phyloP scores from a whole-genome alignment of 2,113 vertebrate genomes.

The Callaeas wilsoni region DNA sequence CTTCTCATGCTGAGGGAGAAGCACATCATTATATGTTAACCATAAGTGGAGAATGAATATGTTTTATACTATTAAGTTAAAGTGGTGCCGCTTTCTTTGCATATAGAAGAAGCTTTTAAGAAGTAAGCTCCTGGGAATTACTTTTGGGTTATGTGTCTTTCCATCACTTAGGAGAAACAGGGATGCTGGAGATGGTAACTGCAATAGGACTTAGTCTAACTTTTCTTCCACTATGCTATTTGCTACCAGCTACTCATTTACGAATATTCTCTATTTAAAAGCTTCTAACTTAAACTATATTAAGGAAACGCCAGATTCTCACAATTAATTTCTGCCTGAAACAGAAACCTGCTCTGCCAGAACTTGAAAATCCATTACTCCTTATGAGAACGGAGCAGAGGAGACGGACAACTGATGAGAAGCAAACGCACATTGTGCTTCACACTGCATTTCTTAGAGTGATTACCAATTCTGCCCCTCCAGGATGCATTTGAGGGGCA shows the following conservation, averaged over 20 bases:
- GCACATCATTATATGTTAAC: background rate
- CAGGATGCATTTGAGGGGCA: no score
- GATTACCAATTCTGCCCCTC: background rate
- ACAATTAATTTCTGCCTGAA: background rate
- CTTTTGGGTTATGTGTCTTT: background rate
- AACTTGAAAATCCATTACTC: background rate
- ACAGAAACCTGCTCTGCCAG: background rate
- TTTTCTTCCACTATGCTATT: background rate
- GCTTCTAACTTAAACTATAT: no score
- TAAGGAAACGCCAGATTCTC: background rate
- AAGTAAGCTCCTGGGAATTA: background rate
- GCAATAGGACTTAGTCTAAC: background rate
- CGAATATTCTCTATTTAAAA: background rate
- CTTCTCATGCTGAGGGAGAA: background rate
- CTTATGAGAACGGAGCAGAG: background rate
- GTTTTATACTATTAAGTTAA: background rate
- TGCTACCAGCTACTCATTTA: background rate
- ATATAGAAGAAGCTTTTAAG: background rate
- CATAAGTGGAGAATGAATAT: background rate
- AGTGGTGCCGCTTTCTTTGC: background rate
- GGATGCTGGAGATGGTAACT: background rate
- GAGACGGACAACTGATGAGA: background rate
- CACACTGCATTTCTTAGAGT: background rate
- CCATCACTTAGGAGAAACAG: background rate
- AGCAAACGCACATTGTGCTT: rapidly evolving